Conservation (phyloP, 2,797 vertebrate species). For the Gymnocypris eckloni region DNA sequence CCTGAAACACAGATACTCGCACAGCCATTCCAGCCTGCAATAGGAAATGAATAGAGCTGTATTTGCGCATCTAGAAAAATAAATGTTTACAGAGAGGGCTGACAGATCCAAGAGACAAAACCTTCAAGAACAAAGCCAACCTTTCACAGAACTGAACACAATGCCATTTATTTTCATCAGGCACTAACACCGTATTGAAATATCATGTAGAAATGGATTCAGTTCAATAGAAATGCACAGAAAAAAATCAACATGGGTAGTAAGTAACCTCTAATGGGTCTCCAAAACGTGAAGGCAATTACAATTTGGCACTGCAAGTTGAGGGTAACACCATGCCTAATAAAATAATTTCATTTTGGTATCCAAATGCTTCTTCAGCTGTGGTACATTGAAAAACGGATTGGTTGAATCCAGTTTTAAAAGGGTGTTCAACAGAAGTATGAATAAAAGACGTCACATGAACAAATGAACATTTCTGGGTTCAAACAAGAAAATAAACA, state of each 20-base stretch:
- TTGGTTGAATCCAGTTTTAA: constrained; percentile 5
- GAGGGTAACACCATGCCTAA: constrained; percentile 35
- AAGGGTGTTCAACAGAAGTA: not conserved
- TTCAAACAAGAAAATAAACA: not conserved
- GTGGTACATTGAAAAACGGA: not conserved
- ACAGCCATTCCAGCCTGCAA: not conserved
- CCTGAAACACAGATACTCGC: constrained; percentile 13
- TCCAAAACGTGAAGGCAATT: constrained; percentile 32
- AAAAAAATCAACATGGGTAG: constrained; percentile 27
- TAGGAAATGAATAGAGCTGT: constrained; percentile 20
- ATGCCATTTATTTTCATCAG: constrained; percentile 57
- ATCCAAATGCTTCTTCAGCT: constrained; percentile 31
- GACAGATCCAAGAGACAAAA: not conserved
- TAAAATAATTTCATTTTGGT: constrained; percentile 38
- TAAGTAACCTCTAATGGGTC: constrained; percentile 37
- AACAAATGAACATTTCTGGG: constrained; percentile 21
- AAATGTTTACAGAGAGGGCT: constrained; percentile 36
- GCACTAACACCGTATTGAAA: constrained; percentile 57
- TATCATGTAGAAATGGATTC: constrained; percentile 47
- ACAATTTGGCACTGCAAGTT: constrained; percentile 43
- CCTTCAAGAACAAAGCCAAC: constrained; percentile 47
- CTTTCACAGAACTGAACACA: constrained; percentile 54
- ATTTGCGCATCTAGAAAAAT: constrained; percentile 41
- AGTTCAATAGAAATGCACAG: constrained; percentile 47
- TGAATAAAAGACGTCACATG: not conserved